Conservation (phyloP, 2,797 vertebrate species). For the Capromys pilorides region DNA sequence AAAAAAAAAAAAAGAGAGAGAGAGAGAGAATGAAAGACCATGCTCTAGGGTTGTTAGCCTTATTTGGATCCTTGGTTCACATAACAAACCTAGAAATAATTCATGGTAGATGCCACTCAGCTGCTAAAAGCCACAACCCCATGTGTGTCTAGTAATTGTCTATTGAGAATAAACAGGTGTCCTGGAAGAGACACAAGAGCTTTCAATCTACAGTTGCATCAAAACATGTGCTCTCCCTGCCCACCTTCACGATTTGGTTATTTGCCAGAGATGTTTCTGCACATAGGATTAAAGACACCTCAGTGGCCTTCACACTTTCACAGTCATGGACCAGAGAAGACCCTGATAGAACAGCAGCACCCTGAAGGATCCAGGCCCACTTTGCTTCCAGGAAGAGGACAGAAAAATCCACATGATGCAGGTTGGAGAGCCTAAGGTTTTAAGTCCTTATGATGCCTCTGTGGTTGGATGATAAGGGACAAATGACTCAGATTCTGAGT, state of each 20-base stretch:
- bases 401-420: accelerated
- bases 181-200: neutral
- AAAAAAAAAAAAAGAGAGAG: accelerated
- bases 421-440: neutral
- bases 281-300: neutral
- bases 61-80: neutral
- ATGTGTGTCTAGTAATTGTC: neutral
- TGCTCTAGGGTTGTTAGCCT: neutral
- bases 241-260: neutral
- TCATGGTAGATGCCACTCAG: too few relatives aligned
- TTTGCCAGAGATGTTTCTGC: neutral
- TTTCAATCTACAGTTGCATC: neutral
- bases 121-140: neutral
- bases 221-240: neutral
- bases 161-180: neutral
- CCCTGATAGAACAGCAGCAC: neutral
- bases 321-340: neutral
- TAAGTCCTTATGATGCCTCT: neutral
- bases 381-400: neutral
- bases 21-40: too few relatives aligned
- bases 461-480: neutral
- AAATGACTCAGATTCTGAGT: neutral
- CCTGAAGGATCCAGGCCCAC: neutral
- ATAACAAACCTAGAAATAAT: conserved; percentile 19
- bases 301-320: neutral